phyloP scores from a whole-genome alignment of 2,888 invertebrate genomes.

The Caenorhabditis afra region DNA sequence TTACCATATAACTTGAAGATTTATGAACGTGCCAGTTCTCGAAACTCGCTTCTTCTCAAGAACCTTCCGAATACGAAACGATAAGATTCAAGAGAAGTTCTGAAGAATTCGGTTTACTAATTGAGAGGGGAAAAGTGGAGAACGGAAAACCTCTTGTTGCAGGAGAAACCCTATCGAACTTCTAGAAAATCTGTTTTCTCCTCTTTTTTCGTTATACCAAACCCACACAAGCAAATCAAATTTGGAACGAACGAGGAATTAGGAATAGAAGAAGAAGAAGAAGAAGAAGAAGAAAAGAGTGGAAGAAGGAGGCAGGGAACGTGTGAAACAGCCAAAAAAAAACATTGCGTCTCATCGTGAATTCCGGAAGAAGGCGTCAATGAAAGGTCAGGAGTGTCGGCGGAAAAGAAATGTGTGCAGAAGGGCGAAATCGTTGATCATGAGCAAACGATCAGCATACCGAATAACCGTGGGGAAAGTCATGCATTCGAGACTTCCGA shows the following conservation, averaged over 20 bases:
- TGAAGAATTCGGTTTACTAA: conserved; percentile 3
- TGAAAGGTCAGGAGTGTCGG: conserved; percentile 7
- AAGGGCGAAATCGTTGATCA: conserved; percentile 23
- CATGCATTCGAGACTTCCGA: conserved; percentile 21
- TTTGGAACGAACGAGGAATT: conserved; percentile 45
- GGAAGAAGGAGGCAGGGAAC: conserved; percentile 14
- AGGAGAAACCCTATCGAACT: conserved; percentile 16
- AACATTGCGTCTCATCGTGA: conserved; percentile 34
- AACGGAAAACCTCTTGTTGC: conserved; percentile 9
- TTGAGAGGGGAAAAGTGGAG: conserved; percentile 21
- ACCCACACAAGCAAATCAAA: conserved; percentile 28
- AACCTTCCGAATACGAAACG: neutral
- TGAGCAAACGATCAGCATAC: conserved; percentile 48
- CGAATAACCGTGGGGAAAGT: conserved; percentile 46
- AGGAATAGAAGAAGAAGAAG: conserved; percentile 17
- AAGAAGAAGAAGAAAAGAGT: conserved; percentile 4
- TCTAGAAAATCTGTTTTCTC: conserved; percentile 35
- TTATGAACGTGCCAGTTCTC: conserved; percentile 2
- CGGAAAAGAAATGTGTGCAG: conserved; percentile 14
- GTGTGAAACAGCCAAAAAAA: conserved; percentile 47
- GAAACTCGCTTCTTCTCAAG: too few relatives aligned
- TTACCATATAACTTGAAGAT: conserved; percentile 38
- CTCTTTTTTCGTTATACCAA: conserved; percentile 9
- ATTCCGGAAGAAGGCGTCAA: conserved; percentile 39
- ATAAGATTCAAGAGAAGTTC: neutral